phyloP scores from a whole-genome alignment of 2,113 vertebrate species.

The Carassius gibelio region DNA sequence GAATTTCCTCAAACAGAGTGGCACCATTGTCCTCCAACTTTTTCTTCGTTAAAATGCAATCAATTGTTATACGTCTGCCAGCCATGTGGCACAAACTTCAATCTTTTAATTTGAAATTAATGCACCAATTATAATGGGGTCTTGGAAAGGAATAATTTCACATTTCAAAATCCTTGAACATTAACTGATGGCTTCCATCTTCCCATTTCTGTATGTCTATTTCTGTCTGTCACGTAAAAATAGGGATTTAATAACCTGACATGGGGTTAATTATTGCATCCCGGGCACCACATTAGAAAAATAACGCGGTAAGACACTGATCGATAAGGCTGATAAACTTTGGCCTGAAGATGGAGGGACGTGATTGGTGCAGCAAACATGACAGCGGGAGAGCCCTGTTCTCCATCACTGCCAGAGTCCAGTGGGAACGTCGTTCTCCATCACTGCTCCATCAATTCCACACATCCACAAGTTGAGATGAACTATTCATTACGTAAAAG shows the following conservation, averaged over 20 bases:
- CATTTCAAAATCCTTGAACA: constrained; percentile 55
- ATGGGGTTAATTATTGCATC: constrained; percentile 73
- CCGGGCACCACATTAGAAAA: constrained; percentile 72
- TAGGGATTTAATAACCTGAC: constrained; percentile 79
- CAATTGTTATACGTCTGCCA: constrained; percentile 21
- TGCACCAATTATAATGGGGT: constrained; percentile 24
- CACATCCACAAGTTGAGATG: constrained; percentile 65
- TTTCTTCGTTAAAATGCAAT: constrained; percentile 40
- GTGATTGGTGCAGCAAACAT: constrained; percentile 60
- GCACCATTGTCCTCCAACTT: constrained; percentile 27
- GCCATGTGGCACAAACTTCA: constrained; percentile 9
- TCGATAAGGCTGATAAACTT: constrained; percentile 72
- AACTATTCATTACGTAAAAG: constrained; percentile 69
- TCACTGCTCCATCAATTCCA: constrained; percentile 60
- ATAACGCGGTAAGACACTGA: constrained; percentile 76
- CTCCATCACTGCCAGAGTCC: constrained; percentile 71
- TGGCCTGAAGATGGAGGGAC: constrained; percentile 61
- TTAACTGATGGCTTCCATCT: constrained; percentile 65
- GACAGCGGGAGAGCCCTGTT: constrained; percentile 62
- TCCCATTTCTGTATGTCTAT: constrained; percentile 77
- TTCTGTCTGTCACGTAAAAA: constrained; percentile 80
- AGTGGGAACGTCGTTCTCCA: constrained; percentile 55
- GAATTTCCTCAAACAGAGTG: neutral
- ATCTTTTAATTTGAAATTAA: constrained; percentile 35
- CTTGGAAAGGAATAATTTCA: constrained; percentile 29